A percentile compares a stretch with the other conserved stretches of the same genome.
Evolutionary conservation across 2,888 invertebrate genomes (phyloP).

Genomic region (Mesochorus sp.): DNA sequence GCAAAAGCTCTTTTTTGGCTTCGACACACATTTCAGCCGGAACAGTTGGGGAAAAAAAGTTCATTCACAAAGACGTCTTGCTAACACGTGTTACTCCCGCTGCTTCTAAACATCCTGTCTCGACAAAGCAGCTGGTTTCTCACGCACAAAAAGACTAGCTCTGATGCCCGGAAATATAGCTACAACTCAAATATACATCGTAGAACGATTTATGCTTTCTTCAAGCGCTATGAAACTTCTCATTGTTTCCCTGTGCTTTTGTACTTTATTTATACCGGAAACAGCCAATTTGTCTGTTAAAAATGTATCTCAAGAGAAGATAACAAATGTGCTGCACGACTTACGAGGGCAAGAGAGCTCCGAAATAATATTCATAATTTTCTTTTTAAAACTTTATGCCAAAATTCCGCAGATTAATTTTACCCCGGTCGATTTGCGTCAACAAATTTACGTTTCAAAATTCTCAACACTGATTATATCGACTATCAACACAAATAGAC

Average conservation of each 20-base stretch:
- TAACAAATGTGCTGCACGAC: too few relatives aligned
- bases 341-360: too few relatives aligned
- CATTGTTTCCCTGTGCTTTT: background rate
- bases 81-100: background rate
- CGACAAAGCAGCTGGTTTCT: conserved; percentile 34
- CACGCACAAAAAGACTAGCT: conserved; percentile 1
- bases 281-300: too few relatives aligned
- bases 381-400: too few relatives aligned
- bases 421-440: too few relatives aligned
- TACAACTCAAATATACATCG: conserved; percentile 48
- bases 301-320: too few relatives aligned
- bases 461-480: too few relatives aligned
- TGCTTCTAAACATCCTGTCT: conserved; percentile 44
- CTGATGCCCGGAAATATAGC: conserved; percentile 42
- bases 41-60: background rate
- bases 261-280: background rate
- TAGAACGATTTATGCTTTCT: conserved; percentile 10
- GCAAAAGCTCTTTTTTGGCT: background rate
- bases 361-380: too few relatives aligned
- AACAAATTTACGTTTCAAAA: too few relatives aligned
- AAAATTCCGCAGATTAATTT: too few relatives aligned
- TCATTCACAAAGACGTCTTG: background rate
- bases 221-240: background rate
- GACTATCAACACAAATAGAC: too few relatives aligned
- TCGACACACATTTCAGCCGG: background rate